These are phyloP conservation scores for Dryas iulia DNA, from an alignment of 1,140 invertebrate genomes.

Conservation along the genomic window DNA sequence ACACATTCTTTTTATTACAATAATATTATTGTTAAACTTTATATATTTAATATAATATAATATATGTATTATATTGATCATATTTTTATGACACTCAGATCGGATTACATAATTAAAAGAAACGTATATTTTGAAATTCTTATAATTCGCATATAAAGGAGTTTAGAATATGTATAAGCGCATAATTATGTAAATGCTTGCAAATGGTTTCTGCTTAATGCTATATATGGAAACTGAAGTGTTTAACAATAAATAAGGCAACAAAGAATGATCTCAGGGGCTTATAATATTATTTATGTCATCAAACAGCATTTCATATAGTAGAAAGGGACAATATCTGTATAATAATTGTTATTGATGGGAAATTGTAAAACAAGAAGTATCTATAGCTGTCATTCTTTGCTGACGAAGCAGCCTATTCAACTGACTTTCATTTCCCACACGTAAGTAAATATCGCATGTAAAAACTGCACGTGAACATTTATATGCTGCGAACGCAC, in stretches of 20 bases:
- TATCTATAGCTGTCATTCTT: constrained; percentile 6
- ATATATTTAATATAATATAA: neutral
- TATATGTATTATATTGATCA: neutral
- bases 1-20: constrained; percentile 17
- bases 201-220: constrained; percentile 23
- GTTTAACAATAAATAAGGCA: neutral
- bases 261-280: neutral
- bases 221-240: neutral
- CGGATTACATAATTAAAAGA: neutral
- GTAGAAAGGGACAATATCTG: constrained; percentile 4
- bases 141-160: too few species aligned
- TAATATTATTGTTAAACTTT: neutral
- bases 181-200: constrained; percentile 20
- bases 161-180: constrained; percentile 11
- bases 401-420: constrained; percentile 26
- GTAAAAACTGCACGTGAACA: constrained; percentile 30
- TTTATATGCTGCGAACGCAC: constrained; percentile 39
- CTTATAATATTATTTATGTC: neutral
- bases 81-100: neutral
- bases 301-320: neutral
- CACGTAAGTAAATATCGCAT: constrained; percentile 35
- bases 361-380: constrained; percentile 29
- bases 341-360: constrained; percentile 14
- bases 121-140: neutral
- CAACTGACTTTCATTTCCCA: constrained; percentile 42